Evolutionary conservation across 2,888 invertebrate genomes (phyloP).

Genomic region (Pandemis heparana): DNA sequence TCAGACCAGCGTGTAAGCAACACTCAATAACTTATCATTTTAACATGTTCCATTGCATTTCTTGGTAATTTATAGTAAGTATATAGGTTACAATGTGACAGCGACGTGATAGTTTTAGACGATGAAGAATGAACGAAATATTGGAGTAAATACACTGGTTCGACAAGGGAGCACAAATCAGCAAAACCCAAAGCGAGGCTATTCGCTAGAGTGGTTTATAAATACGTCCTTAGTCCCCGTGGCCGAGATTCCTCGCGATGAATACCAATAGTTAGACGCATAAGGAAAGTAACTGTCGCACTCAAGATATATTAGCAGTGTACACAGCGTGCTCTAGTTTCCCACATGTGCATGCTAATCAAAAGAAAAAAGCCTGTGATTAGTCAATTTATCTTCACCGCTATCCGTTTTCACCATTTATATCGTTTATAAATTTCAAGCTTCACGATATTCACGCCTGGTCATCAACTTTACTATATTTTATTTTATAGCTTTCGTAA

Average conservation of each 20-base stretch:
- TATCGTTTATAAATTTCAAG: slow-evolving; percentile 41
- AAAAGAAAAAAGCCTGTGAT: slow-evolving; percentile 17
- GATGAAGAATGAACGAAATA: not conserved
- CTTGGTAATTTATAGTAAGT: not conserved
- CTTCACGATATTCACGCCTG: slow-evolving; percentile 20
- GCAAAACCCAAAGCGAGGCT: slow-evolving; percentile 3
- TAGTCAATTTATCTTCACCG: slow-evolving; percentile 7
- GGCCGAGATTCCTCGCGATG: slow-evolving; percentile 41
- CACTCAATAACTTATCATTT: no score
- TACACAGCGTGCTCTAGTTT: slow-evolving; percentile 36
- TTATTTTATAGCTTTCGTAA: slow-evolving; percentile 34
- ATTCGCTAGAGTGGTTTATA: slow-evolving; percentile 13
- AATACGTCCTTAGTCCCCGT: slow-evolving; percentile 36
- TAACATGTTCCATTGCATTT: not conserved
- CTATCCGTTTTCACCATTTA: slow-evolving; percentile 39
- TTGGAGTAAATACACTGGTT: not conserved
- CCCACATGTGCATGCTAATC: slow-evolving; percentile 38
- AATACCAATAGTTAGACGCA: slow-evolving; percentile 39
- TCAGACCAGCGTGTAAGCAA: no score
- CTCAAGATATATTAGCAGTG: slow-evolving; percentile 40
- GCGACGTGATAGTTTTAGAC: not conserved
- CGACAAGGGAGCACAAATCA: not conserved
- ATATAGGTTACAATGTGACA: not conserved
- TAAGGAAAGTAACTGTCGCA: slow-evolving; percentile 43
- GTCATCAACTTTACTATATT: slow-evolving; percentile 33